Evolutionary conservation across 2,113 vertebrate genomes (phyloP), one percentile per base, ranked within the genome.

Genomic region (Neolamprologus hecqui): DNA sequence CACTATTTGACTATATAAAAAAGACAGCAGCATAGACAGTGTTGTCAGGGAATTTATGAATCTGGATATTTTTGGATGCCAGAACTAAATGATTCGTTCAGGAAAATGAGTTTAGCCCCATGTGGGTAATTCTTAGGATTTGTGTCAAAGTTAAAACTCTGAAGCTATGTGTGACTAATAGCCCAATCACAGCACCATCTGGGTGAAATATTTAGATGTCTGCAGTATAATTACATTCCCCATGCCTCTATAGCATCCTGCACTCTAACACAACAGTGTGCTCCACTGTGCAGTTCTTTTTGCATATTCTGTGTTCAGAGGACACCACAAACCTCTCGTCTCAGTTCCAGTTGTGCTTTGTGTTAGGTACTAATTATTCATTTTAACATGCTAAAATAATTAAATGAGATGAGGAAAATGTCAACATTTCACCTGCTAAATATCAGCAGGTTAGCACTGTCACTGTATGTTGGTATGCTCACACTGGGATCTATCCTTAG

Each of bases 81-180:
- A 53, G 35, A 88, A 83, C 47, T 19, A 47, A 84, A 83, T 5
- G 55, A 84, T 88, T 84, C 6, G 19, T 65, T 28, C 79, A 13
- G 73, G 68, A 54, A 84, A 84, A 10, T 13, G 45, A 83, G 65
- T 88, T 89, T 58, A 35, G 79, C 68, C 80, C 82, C 84, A 88
- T 77, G 84, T 80, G 31, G 84, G 65, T 85, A 81, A 58, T 28
- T 79, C 42, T 57, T 17, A 37, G 51, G 85, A 80, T 90, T 55
- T 68, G 81, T 87, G 84, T 87, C 84, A 60, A 97, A 96, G 40
- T 92, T 60, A 96, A 58, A 87, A 28, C 60, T 86, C 63, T 79
- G 75, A 70, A 26, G 89, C 84, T 40, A 1, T 9, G 51, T 42
- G 82, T 83, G 89, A 91, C 90, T 57, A 89, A 92, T 80, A 51